Conservation (phyloP, 2,888 invertebrate genomes). For the Epiblema foenella region DNA sequence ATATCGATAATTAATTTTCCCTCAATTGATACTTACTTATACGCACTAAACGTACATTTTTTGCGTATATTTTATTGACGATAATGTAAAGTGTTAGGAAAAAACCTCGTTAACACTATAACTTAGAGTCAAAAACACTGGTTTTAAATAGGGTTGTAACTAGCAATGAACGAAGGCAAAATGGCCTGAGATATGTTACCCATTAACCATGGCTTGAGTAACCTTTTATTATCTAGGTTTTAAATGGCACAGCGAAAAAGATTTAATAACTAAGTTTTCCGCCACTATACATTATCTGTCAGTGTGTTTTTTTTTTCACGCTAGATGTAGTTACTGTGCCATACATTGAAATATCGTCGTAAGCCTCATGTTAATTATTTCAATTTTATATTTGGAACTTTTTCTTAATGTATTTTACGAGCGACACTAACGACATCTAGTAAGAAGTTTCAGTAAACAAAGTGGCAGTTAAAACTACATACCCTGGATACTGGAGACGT, state of each 20-base stretch:
- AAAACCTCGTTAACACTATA: background rate
- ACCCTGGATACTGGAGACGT: constrained; percentile 81
- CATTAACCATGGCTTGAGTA: background rate
- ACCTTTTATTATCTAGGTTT: background rate
- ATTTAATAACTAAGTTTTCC: constrained; percentile 9
- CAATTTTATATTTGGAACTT: background rate
- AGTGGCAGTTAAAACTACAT: constrained; percentile 73
- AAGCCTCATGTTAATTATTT: background rate
- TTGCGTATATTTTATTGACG: constrained; percentile 1
- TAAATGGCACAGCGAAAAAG: constrained; percentile 21
- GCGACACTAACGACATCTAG: constrained; percentile 20
- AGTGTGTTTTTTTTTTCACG: constrained; percentile 2
- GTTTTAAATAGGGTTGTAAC: background rate
- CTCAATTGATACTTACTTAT: constrained; percentile 17
- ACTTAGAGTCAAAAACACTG: background rate
- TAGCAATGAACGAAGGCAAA: background rate
- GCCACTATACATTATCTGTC: constrained; percentile 31
- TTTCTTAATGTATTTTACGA: background rate
- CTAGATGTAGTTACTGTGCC: constrained; percentile 24
- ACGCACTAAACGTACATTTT: constrained; percentile 23
- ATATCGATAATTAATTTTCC: constrained; percentile 22
- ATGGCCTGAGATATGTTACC: too few relatives aligned
- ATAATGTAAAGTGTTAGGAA: constrained; percentile 23
- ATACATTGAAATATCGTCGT: background rate
- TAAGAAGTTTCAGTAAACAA: constrained; percentile 42